phyloP scores from a whole-genome alignment of 2,797 vertebrate genomes.

The Atherinosoma microstoma region DNA sequence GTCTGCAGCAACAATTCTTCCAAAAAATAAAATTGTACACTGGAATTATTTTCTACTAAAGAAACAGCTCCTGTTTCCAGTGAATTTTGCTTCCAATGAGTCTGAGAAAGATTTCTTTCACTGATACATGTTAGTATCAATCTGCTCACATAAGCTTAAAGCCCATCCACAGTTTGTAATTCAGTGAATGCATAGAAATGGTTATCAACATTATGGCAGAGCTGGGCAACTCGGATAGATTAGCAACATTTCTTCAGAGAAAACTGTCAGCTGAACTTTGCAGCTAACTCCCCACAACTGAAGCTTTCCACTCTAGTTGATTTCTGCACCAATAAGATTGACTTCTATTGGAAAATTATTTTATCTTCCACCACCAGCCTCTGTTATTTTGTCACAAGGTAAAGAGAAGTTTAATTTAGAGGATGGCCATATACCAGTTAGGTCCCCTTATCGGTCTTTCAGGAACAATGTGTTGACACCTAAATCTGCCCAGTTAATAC shows the following conservation, averaged over 20 bases:
- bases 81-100: too few relatives aligned
- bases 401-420: slow-evolving; percentile 60
- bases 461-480: slow-evolving; percentile 33
- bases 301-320: slow-evolving; percentile 35
- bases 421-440: slow-evolving; percentile 45
- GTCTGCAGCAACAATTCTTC: background rate
- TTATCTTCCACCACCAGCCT: slow-evolving; percentile 32
- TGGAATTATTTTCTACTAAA: background rate
- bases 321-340: slow-evolving; percentile 32
- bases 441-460: slow-evolving; percentile 21
- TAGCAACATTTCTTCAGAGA: slow-evolving; percentile 4
- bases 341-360: slow-evolving; percentile 50
- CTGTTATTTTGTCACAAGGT: slow-evolving; percentile 48
- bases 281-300: background rate
- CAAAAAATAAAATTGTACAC: background rate
- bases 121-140: background rate
- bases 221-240: background rate
- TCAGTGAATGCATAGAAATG: background rate
- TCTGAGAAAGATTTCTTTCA: too few relatives aligned
- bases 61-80: background rate
- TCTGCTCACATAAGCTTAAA: background rate
- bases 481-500: slow-evolving; percentile 27
- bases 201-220: background rate
- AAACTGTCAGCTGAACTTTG: slow-evolving; percentile 33
- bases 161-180: background rate